Conservation (phyloP, 2,113 vertebrate genomes). For the Myocastor coypus region DNA sequence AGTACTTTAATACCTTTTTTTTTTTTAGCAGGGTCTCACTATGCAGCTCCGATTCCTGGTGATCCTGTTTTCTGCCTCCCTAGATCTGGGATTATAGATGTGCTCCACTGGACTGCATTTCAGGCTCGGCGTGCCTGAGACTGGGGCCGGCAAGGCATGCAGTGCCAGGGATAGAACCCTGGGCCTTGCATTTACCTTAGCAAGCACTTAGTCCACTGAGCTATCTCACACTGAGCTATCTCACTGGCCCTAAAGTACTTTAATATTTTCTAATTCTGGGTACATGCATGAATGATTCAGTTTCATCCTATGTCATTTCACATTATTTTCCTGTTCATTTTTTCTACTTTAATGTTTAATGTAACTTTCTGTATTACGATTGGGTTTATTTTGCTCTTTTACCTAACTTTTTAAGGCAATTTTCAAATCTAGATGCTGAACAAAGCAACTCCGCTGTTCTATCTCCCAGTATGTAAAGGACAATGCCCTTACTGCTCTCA, state of each 20-base stretch:
- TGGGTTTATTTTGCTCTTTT: slow-evolving; percentile 1
- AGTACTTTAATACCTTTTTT: neutral
- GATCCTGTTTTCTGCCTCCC: too few relatives aligned
- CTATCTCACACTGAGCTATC: too few relatives aligned
- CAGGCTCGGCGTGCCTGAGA: too few relatives aligned
- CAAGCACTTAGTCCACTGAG: too few relatives aligned
- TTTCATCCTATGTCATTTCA: neutral
- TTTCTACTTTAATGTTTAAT: neutral
- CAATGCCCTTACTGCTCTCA: neutral
- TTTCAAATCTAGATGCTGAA: neutral
- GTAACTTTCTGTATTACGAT: neutral
- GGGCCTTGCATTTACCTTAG: too few relatives aligned
- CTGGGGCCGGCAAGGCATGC: too few relatives aligned
- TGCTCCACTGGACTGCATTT: too few relatives aligned
- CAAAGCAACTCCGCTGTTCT: neutral
- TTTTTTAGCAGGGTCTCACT: too few relatives aligned
- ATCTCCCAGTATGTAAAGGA: neutral
- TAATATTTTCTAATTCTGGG: neutral
- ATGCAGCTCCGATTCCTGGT: too few relatives aligned
- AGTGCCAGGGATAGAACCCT: too few relatives aligned
- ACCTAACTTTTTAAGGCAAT: neutral
- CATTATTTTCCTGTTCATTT: neutral
- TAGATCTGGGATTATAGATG: too few relatives aligned
- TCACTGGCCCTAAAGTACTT: neutral
- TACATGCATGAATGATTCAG: neutral